These are phyloP conservation scores for Sphaerophoria rueppellii DNA, from an alignment of 2,888 invertebrate genomes.

Conservation along the genomic window DNA sequence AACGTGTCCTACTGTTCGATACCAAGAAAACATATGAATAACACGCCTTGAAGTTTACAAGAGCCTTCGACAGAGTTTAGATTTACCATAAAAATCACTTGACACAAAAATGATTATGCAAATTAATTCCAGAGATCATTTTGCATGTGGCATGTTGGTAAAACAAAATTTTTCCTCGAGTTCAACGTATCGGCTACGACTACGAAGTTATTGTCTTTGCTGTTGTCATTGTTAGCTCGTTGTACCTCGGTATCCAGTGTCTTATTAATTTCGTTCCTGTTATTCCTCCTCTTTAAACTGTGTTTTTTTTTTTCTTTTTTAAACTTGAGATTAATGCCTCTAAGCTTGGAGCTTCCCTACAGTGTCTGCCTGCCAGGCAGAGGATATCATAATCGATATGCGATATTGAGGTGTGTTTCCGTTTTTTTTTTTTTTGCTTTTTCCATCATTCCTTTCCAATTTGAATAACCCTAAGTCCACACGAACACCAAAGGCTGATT, in stretches of 20 bases:
- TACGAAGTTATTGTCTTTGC: slow-evolving; percentile 9
- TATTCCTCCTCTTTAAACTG: neutral
- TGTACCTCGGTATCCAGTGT: slow-evolving; percentile 25
- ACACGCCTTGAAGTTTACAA: slow-evolving; percentile 15
- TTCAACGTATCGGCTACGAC: neutral
- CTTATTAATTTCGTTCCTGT: slow-evolving; percentile 25
- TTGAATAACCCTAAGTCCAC: slow-evolving; percentile 56
- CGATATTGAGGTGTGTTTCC: slow-evolving; percentile 71
- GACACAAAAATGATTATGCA: slow-evolving; percentile 70
- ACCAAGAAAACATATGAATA: slow-evolving; percentile 9
- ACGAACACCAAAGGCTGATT: slow-evolving; percentile 47
- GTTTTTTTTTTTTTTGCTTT: slow-evolving; percentile 33
- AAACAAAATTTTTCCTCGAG: neutral
- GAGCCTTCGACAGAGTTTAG: slow-evolving; percentile 27
- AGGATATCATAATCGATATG: slow-evolving; percentile 54
- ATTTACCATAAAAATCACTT: slow-evolving; percentile 59
- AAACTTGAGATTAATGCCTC: slow-evolving; percentile 41
- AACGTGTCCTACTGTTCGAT: neutral
- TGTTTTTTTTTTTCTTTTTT: slow-evolving; percentile 15
- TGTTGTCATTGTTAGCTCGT: slow-evolving; percentile 4
- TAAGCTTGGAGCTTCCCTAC: slow-evolving; percentile 17
- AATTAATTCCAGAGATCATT: slow-evolving; percentile 59
- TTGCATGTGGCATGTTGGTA: slow-evolving; percentile 14
- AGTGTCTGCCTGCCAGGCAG: slow-evolving; percentile 22
- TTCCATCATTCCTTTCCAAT: slow-evolving; percentile 28